Base-by-base conservation (phyloP, 2,113 vertebrate genomes). In the Perca fluviatilis region DNA sequence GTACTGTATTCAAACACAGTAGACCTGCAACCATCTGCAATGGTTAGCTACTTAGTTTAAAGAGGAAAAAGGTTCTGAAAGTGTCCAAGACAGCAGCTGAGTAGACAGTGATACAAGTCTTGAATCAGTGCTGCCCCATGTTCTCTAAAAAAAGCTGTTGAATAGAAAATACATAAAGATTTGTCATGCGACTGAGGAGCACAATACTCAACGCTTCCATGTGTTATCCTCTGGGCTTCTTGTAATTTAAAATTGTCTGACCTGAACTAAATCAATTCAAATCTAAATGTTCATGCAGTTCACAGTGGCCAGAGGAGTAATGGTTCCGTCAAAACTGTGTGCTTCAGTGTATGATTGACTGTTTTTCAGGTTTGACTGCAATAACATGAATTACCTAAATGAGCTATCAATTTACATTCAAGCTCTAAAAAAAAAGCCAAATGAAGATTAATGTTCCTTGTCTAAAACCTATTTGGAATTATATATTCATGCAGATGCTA, bases 241-340 rank as follows among this genome's bases (percentile, higher is more conserved):
- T 82, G 67, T 2, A 40, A 58, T 27, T 76, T 69, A 54, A 51
- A 64, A 66, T 30, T 43, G 53, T 57, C 33, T 58, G 66, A 12
- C 43, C 49, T 67, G n/a, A 49, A 30, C 30, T 18, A 4, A 79
- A 79, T 76, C 50, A 72, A 46, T 62, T 77, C 3, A 36, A 72
- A 36, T 54, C 14, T 57, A 79, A 54, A 46, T 61, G 46, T 46
- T 18, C 7, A 46, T 43, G 27, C 36, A 53, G 56, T 47, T 85
- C 30, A 49, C n/a, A 67, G 51, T 6, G 3, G 23, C 25, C 69
- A 57, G 23, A 73, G 58, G 13, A 30, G 21, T 77, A 50, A 66
- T 56, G 61, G 25, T 23, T 77, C 47, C 53, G 65, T 36, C 19
- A 15, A 8, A 60, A 43, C 11, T 25, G 21, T 43, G 50, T 56